Conservation (phyloP, 1,140 invertebrate species). For the Danaus melanippus region DNA sequence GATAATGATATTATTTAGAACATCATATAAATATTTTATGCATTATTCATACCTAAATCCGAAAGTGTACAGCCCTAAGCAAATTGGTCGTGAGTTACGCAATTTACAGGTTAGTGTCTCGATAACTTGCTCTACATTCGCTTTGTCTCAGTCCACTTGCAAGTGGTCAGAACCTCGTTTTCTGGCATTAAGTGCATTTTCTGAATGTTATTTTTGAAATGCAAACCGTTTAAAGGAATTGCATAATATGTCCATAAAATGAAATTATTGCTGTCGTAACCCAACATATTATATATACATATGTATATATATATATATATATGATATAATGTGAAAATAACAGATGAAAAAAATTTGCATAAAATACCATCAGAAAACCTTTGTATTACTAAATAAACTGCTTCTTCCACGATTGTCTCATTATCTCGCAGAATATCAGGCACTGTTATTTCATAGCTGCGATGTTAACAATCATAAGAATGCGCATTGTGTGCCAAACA, state of each 20-base stretch:
- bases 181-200: not conserved
- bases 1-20: too few species aligned
- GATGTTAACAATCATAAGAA: conserved; percentile 32
- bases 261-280: too few species aligned
- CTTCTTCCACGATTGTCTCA: not conserved
- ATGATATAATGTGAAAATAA: too few species aligned
- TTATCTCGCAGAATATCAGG: conserved; percentile 11
- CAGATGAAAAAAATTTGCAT: too few species aligned
- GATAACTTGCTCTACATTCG: conserved; percentile 56
- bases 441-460: conserved; percentile 15
- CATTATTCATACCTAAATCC: conserved; percentile 1
- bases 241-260: too few species aligned
- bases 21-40: not conserved
- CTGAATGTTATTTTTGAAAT: not conserved
- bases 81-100: conserved; percentile 32
- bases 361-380: too few species aligned
- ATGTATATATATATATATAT: too few species aligned
- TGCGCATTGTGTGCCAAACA: conserved; percentile 39
- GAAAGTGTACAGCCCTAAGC: conserved; percentile 27
- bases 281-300: too few species aligned
- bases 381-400: too few species aligned
- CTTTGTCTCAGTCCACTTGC: conserved; percentile 27
- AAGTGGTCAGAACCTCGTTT: conserved; percentile 9
- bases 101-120: conserved; percentile 41
- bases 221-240: too few species aligned